Percentiles rank a stretch among this genome's conserved stretches.
phyloP scores from a whole-genome alignment of 2,113 vertebrate genomes.

The Cranoglanis bouderius region DNA sequence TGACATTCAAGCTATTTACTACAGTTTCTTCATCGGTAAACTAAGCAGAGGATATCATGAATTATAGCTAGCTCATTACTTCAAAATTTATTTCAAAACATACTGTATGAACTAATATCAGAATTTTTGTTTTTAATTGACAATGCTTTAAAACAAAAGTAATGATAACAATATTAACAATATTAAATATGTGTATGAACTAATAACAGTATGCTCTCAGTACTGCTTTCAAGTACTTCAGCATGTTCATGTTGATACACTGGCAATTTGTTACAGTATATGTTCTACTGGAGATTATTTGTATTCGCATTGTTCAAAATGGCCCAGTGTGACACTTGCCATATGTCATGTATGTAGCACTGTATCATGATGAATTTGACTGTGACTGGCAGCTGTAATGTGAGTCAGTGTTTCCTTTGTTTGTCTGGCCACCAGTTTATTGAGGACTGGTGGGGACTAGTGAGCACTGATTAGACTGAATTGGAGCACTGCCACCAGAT shows the following conservation, averaged over 20 bases:
- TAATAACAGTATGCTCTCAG: background rate
- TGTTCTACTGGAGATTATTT: constrained; percentile 18
- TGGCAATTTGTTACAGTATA: background rate
- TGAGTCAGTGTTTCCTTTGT: constrained; percentile 47
- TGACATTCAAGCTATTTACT: background rate
- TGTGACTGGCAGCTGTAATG: constrained; percentile 27
- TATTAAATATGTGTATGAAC: background rate
- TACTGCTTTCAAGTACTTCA: background rate
- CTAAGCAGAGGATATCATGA: background rate
- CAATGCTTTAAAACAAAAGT: background rate
- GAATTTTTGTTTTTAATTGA: background rate
- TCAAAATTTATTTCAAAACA: background rate
- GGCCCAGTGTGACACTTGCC: constrained; percentile 12
- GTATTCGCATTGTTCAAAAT: constrained; percentile 15
- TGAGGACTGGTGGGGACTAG: constrained; percentile 9
- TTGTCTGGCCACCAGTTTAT: constrained; percentile 18
- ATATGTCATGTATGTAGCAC: constrained; percentile 30
- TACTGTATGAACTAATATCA: background rate
- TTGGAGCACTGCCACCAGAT: constrained; percentile 78
- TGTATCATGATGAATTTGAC: constrained; percentile 23
- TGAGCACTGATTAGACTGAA: constrained; percentile 52
- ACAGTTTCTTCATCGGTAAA: background rate
- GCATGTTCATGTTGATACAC: background rate
- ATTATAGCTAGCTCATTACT: background rate
- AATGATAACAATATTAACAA: background rate